These are phyloP conservation scores for Epicampocera succincta DNA, from an alignment of 2,888 invertebrate genomes.

Conservation along the genomic window DNA sequence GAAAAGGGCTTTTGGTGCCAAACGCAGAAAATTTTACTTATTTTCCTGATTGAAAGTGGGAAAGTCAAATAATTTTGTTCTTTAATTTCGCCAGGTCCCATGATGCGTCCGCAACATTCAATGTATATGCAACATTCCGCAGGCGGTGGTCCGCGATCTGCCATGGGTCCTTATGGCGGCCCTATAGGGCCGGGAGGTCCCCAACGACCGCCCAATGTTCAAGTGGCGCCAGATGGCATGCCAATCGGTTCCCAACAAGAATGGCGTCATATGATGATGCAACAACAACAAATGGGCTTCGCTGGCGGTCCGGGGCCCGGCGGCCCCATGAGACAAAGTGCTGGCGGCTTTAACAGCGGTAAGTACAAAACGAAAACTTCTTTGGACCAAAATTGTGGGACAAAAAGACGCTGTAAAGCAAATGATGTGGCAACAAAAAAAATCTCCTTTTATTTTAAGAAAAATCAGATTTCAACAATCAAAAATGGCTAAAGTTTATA, in stretches of 20 bases:
- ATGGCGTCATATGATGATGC: constrained; percentile 82
- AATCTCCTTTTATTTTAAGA: no score
- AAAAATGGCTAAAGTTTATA: no score
- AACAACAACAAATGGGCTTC: constrained; percentile 82
- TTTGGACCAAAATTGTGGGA: no score
- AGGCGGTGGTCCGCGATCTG: constrained; percentile 77
- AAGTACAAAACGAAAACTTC: constrained; percentile 43
- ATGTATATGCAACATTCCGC: constrained; percentile 83
- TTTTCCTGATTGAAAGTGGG: no score
- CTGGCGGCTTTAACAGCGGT: constrained; percentile 80
- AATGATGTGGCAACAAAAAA: no score
- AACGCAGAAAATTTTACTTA: no score
- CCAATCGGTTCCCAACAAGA: constrained; percentile 81
- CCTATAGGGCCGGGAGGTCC: constrained; percentile 81
- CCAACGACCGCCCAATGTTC: constrained; percentile 84
- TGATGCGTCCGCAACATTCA: constrained; percentile 86
- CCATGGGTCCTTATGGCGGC: constrained; percentile 78
- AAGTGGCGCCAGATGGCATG: constrained; percentile 84
- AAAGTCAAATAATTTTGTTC: constrained; percentile 9
- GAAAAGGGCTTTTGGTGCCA: no score
- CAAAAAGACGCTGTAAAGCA: no score
- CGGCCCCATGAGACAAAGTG: constrained; percentile 79
- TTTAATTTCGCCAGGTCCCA: constrained; percentile 83
- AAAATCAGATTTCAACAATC: no score
- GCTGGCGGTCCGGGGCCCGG: constrained; percentile 75